Percentiles rank a stretch among this genome's conserved stretches.
Evolutionary conservation across 1,140 invertebrate species (phyloP).

Genomic region (Brachionus koreanus): DNA sequence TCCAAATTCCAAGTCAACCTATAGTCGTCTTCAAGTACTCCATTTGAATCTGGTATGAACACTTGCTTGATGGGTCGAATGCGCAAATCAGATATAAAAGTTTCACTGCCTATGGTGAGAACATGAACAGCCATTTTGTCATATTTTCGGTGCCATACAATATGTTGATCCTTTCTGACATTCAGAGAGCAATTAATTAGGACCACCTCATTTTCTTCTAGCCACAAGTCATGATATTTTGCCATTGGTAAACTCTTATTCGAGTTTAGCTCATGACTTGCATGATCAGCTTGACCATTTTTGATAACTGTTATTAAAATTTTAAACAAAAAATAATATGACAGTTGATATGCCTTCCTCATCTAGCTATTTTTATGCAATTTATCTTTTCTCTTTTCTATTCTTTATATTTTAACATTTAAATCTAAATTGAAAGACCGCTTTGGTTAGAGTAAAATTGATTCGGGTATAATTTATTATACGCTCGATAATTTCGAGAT

Average conservation of each 20-base stretch:
- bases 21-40: background rate
- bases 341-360: background rate
- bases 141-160: constrained; percentile 41
- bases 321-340: background rate
- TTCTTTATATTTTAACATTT: background rate
- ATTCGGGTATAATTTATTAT: background rate
- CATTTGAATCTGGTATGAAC: background rate
- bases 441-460: background rate
- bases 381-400: background rate
- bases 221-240: constrained; percentile 32
- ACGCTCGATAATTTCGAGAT: background rate
- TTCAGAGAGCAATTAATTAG: constrained; percentile 28
- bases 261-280: background rate
- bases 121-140: constrained; percentile 42
- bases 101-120: constrained; percentile 38
- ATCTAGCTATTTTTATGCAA: background rate
- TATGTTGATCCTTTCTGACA: constrained; percentile 36
- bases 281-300: background rate
- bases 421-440: background rate
- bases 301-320: background rate
- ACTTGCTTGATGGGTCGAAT: constrained; percentile 36
- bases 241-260: background rate
- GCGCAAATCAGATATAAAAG: constrained; percentile 39
- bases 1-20: constrained; percentile 43
- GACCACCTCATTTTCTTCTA: background rate